Evolutionary conservation across 2,888 invertebrate genomes (phyloP).

Genomic region (Habrosyne pyritoides): DNA sequence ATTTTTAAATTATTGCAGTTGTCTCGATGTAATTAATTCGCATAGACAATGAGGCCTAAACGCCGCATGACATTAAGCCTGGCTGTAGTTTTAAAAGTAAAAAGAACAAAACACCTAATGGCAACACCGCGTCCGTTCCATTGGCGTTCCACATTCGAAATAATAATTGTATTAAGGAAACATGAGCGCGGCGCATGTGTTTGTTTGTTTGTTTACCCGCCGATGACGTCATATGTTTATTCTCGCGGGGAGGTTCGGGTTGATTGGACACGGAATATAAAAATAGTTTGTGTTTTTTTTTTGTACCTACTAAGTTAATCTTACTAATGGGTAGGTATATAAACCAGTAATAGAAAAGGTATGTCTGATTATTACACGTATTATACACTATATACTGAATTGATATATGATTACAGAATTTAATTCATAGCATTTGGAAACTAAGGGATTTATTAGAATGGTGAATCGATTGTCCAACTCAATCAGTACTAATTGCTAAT

Average conservation of each 20-base stretch:
- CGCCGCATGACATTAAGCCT: slow-evolving; percentile 6
- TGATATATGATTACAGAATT: too few species aligned
- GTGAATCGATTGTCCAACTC: too few species aligned
- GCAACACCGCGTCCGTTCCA: slow-evolving; percentile 54
- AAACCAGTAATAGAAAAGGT: too few species aligned
- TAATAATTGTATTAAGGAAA: slow-evolving; percentile 84
- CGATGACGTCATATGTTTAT: slow-evolving; percentile 84
- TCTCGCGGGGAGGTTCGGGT: slow-evolving; percentile 70
- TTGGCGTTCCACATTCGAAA: slow-evolving; percentile 79
- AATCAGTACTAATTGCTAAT: too few species aligned
- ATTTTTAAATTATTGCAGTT: slow-evolving; percentile 27
- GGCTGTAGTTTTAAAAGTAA: not conserved
- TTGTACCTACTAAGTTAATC: too few species aligned
- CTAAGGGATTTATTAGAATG: too few species aligned
- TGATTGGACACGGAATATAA: slow-evolving; percentile 24
- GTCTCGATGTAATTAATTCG: slow-evolving; percentile 47
- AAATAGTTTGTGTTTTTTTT: slow-evolving; percentile 22
- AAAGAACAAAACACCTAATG: not conserved
- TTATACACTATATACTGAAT: too few species aligned
- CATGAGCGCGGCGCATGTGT: slow-evolving; percentile 84
- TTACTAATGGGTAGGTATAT: slow-evolving; percentile 7
- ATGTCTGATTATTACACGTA: too few species aligned
- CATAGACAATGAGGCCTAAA: slow-evolving; percentile 49
- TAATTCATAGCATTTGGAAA: too few species aligned
- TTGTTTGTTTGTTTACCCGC: slow-evolving; percentile 84